Evolutionary conservation across 2,888 invertebrate genomes (phyloP).

Genomic region (Dryobota labecula): DNA sequence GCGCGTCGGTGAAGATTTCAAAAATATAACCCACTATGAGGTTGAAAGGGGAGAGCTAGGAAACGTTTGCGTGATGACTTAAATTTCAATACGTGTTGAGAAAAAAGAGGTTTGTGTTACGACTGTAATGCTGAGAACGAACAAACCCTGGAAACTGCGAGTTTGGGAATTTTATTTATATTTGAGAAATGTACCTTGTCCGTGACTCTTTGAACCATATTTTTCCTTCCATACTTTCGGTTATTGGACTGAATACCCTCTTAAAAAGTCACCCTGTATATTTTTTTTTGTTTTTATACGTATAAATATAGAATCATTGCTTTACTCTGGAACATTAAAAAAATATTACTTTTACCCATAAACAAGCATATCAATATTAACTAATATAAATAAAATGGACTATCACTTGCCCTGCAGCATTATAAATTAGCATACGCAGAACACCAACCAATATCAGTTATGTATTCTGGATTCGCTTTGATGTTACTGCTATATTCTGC

Average conservation of each 20-base stretch:
- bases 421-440: no score
- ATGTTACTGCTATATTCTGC: background rate
- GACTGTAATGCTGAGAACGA: background rate
- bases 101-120: background rate
- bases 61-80: background rate
- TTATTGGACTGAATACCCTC: background rate
- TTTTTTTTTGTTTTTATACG: constrained; percentile 9
- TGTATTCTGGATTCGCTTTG: background rate
- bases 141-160: background rate
- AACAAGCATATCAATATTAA: background rate
- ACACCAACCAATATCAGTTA: background rate
- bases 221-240: background rate
- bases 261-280: background rate
- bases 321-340: background rate
- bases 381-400: background rate
- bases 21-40: no score
- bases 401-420: background rate
- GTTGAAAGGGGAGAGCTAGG: background rate
- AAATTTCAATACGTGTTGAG: background rate
- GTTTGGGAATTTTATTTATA: background rate
- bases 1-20: background rate
- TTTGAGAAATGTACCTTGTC: constrained; percentile 1
- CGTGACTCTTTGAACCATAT: background rate
- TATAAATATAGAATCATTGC: constrained; percentile 1
- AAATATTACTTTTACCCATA: background rate